These are phyloP conservation scores for Tiliacea aurago DNA, from an alignment of 2,888 invertebrate species.

Conservation along the genomic window DNA sequence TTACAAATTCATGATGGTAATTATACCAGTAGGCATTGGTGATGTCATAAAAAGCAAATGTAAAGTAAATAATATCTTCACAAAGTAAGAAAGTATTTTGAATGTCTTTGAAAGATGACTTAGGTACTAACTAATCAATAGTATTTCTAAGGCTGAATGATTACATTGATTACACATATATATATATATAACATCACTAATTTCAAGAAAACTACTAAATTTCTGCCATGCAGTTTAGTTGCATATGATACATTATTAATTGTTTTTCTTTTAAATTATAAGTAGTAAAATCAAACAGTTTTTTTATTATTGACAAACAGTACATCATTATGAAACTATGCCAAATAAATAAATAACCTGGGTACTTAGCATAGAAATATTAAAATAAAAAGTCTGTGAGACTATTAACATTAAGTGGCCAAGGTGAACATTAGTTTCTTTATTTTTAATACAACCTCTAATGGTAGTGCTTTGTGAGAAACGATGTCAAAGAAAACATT, in stretches of 20 bases:
- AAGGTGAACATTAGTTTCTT: slow-evolving; percentile 33
- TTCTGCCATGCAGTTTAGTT: not conserved
- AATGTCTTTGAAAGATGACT: not conserved
- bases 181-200: not conserved
- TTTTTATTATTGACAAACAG: slow-evolving; percentile 2
- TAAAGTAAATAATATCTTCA: not conserved
- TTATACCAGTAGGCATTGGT: not conserved
- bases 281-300: not conserved
- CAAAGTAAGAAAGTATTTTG: no score
- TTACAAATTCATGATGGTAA: not conserved
- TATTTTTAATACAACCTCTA: slow-evolving; percentile 4
- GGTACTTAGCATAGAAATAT: not conserved
- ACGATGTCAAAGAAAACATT: slow-evolving; percentile 27
- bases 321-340: not conserved
- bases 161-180: no score
- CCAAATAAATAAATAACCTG: not conserved
- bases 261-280: not conserved
- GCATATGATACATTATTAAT: not conserved
- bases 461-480: slow-evolving; percentile 28
- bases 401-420: not conserved
- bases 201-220: not conserved
- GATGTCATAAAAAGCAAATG: not conserved
- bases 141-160: not conserved
- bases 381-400: slow-evolving; percentile 11
- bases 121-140: not conserved